Base-by-base conservation (phyloP, 2,888 invertebrate genomes). In the Diabrotica balteata region DNA sequence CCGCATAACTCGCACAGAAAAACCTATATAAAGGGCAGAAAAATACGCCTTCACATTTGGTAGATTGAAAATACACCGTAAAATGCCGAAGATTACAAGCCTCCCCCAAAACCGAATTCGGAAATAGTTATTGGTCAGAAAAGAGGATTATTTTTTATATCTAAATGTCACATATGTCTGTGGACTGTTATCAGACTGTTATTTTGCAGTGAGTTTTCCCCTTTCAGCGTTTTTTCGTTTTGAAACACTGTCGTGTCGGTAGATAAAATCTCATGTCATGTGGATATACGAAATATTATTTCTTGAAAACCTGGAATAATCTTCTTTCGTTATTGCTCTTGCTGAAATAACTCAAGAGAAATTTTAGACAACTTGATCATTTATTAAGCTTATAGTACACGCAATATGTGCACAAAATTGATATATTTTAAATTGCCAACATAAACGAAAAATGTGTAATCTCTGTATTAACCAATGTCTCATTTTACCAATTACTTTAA, bases 61-160 rank as follows among this genome's bases (percentile, higher is more conserved):
- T 63, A 66, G 57, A 66, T 69, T 69, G 63, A 69, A 69, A 63
- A 61, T 59, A 54, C 42, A 50, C 50, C 61, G 46, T 64, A 59
- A 66, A 67, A 70, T 45, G 69, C 42, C 60, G 54, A 61, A 71
- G 71, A 71, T 71, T 71, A 67, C 66, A 57, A 32, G 9, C 47
- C 59, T 66, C 67, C 72, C 69, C 69, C 59, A 43, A 57, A 63
- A 64, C 59, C 69, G 46, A 45, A 69, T 62, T 55, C 55, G 78
- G 77, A 78, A 79, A 79, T 77, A 75, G 79, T 78, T 81, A 80
- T 81, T 80, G 82, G 82, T 80, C 81, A 82, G 79, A 76, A 62
- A 79, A 81, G 79, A 75, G 79, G 81, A 80, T 82, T 82, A 82
- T 80, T 80, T 81, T 80, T 80, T 80, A 75, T 80, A 80, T 80